Evolutionary conservation across 1,140 invertebrate species (phyloP), one percentile per base, ranked within the genome.

Genomic region (Tetraneura akinire): DNA sequence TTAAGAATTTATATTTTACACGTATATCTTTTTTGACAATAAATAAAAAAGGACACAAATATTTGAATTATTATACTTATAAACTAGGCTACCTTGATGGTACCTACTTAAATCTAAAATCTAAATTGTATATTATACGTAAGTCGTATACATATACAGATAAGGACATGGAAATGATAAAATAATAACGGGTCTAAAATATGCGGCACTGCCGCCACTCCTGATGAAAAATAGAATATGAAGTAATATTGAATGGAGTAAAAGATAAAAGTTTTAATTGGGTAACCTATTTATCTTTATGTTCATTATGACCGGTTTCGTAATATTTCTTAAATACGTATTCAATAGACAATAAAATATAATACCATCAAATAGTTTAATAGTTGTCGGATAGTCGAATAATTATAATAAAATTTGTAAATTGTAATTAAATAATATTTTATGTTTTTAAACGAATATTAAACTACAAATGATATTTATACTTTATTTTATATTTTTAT

Each of bases 171-270:
- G n/a, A 68, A 45, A 68, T 42, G 37, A 68, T 47, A 47, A 47
- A 68, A 47, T 68, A 64, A 64, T 64, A 68, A 68, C 66, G n/a
- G 66, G 21, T 68, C 21, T 68, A 68, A 68, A 68, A 21, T 47
- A 68, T 68, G 64, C 64, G 37, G n/a, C n/a, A n/a, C n/a, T n/a
- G n/a, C n/a, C n/a, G 37, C 64, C 37, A 45, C 66, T 68, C 37
- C 64, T 23, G n/a, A 26, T 47, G 3, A 37, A 68, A 68, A 66
- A 66, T 21, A 66, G n/a, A 5, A n/a, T 45, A 1, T 23, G 45
- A 45, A 45, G 32, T 18, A 60, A 37, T 26, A 62, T 32, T 18
- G 32, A 21, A 5, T 47, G 13, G 21, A 68, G 10, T 47, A 23
- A 21, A 68, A 68, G 47, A 9, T 47, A 23, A 21, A 68, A 68